Base-by-base conservation (phyloP, 2,888 invertebrate species). In the Zootermopsis nevadensis region DNA sequence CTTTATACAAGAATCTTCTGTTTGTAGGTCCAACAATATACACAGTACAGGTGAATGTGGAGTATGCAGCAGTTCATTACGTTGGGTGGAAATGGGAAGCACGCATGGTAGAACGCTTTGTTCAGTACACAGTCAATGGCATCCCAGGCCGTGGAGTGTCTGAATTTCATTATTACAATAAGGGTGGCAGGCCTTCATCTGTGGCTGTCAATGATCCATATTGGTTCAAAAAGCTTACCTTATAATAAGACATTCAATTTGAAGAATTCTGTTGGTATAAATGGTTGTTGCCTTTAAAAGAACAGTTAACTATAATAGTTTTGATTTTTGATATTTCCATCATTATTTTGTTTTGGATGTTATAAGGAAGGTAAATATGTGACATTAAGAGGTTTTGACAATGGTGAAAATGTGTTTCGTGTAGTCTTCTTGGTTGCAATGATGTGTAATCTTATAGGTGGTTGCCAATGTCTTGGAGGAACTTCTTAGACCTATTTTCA, bases 51-150 rank as follows among this genome's bases (percentile, higher is more conserved):
- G 93, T 94, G 8, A 86, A 90, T 33, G 93, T 93, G 0, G 91
- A 93, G 86, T 90, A 93, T 83, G 91, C 92, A 19, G 91, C 93
- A 0, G 87, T 91, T 7, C 93, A 95, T 87, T 94, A 91, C 89
- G 93, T 94, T 24, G 94, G 95, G 0, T 91, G 91, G 77, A 91
- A 94, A 81, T 93, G 93, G 92, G 94, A 94, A 85, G 94, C 94
- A 0, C 91, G 93, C 74, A 92, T 95, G 89, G 91, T 92, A 86
- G 94, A 94, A 88, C 89, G 94, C 79, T 92, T 93, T 87, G 89
- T 91, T 74, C 90, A 90, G 86, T 93, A 89, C 87, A 85, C 87
- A 0, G 93, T 94, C 15, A 93, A 94, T 89, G 94, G 93, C 0
- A 88, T 93, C 0, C 90, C 91, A 0, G 95, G 95, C 0, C 92